Evolutionary conservation across 1,140 invertebrate species (phyloP), one percentile per base, ranked within the genome.

Genomic region (Ceratitis capitata): DNA sequence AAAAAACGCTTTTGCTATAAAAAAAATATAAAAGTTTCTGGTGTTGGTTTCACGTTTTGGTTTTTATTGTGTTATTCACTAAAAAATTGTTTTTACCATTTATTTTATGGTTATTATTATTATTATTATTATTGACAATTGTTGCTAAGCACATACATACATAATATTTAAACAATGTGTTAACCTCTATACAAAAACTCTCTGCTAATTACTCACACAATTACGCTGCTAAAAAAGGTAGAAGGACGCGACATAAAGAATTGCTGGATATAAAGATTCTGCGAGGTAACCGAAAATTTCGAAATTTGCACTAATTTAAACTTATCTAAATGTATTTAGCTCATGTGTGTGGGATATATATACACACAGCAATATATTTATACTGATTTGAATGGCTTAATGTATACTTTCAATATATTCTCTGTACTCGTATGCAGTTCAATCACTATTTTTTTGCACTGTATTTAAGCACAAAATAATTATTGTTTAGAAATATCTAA

Each of bases 171-270:
- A 58, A 61, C 49, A 56, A 78, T 78, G 23, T 82, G 69, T 82
- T 85, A 78, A 47, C 53, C 45, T 56, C 69, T 45, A 85, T 74
- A 58, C 29, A 69, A 83, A 26, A n/a, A 84, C n/a, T 85, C 42
- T 85, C 26, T 61, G 32, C 58, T 45, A 85, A 83, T n/a, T 39
- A 83, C 83, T 78, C 61, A 84, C 29, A 26, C 51, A 42, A n/a
- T 53, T 64, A 64, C 26, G 23, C 78, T 29, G 83, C 87, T 82
- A 86, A 87, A 86, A 87, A 91, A 91, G 90, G 88, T 90, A 89
- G 89, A 89, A 90, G 90, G 90, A 91, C 90, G 88, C 89, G 91
- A 83, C 91, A 92, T 89, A 92, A 92, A 91, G 91, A 92, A 86
- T 89, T 92, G 87, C 84, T 92, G 91, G 91, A 92, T 86, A 92